phyloP scores from a whole-genome alignment of 2,113 vertebrate species.

The Callaeas wilsoni region DNA sequence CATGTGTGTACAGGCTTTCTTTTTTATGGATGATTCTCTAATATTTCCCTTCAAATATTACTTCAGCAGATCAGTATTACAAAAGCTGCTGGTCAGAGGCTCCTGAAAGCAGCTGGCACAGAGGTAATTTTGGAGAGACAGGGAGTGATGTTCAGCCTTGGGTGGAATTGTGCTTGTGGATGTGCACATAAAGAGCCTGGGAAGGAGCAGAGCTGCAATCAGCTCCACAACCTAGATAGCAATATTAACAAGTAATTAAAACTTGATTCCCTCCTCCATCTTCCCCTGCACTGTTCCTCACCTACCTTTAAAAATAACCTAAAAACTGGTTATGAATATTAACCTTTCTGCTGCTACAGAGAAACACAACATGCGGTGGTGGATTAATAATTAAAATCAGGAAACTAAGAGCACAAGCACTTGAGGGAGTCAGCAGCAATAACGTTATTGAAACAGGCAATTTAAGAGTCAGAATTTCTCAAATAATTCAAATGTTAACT shows the following conservation, averaged over 20 bases:
- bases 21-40: not conserved
- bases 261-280: not conserved
- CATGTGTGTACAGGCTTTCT: not conserved
- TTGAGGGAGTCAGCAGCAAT: slow-evolving; percentile 1
- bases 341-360: slow-evolving; percentile 24
- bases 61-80: not conserved
- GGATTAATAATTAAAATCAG: slow-evolving; percentile 53
- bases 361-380: not conserved
- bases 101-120: not conserved
- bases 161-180: not conserved
- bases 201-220: slow-evolving; percentile 6
- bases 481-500: slow-evolving; percentile 56
- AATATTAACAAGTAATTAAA: slow-evolving; percentile 41
- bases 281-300: not conserved
- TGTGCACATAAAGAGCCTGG: not conserved
- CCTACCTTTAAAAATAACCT: not conserved
- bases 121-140: not conserved
- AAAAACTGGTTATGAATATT: slow-evolving; percentile 2
- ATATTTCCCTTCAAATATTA: not conserved
- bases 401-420: not conserved
- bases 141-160: not conserved
- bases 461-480: slow-evolving; percentile 36
- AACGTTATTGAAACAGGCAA: slow-evolving; percentile 38
- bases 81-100: not conserved
- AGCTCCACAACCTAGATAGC: not conserved